Conservation (phyloP, 2,888 invertebrate species). For the Thumatha senex region DNA sequence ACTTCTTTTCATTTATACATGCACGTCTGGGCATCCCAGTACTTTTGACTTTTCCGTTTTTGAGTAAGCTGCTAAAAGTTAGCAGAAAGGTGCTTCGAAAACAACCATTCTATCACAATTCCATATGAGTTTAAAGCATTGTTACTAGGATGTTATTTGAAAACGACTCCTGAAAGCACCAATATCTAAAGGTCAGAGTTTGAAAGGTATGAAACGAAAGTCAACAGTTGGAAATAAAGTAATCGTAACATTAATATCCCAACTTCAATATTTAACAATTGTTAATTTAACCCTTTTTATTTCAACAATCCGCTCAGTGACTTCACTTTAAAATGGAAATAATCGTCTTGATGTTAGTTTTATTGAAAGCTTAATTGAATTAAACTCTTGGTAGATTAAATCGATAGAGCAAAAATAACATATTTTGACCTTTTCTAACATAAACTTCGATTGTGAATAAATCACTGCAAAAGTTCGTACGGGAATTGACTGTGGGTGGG, state of each 20-base stretch:
- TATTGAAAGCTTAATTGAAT: conserved; percentile 9
- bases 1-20: too few relatives aligned
- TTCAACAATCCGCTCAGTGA: conserved; percentile 8
- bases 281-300: conserved; percentile 12
- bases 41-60: too few relatives aligned
- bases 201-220: background rate
- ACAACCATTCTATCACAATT: too few relatives aligned
- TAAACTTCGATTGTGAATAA: conserved; percentile 66
- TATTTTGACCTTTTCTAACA: conserved; percentile 59
- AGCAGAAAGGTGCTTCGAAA: too few relatives aligned
- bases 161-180: conserved; percentile 17
- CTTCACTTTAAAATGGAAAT: conserved; percentile 1
- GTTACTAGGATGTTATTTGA: conserved; percentile 29
- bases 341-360: too few relatives aligned
- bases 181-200: conserved; percentile 13
- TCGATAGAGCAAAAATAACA: conserved; percentile 37
- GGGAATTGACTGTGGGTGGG: conserved; percentile 58
- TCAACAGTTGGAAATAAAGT: conserved; percentile 13
- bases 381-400: conserved; percentile 24
- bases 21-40: too few relatives aligned
- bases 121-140: conserved; percentile 42
- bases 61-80: too few relatives aligned
- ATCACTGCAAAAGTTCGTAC: conserved; percentile 60
- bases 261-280: conserved; percentile 9
- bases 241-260: conserved; percentile 7